Evolutionary conservation across 1,140 invertebrate genomes (phyloP), one percentile per base, ranked within the genome.

Genomic region (Drosophila bocki): DNA sequence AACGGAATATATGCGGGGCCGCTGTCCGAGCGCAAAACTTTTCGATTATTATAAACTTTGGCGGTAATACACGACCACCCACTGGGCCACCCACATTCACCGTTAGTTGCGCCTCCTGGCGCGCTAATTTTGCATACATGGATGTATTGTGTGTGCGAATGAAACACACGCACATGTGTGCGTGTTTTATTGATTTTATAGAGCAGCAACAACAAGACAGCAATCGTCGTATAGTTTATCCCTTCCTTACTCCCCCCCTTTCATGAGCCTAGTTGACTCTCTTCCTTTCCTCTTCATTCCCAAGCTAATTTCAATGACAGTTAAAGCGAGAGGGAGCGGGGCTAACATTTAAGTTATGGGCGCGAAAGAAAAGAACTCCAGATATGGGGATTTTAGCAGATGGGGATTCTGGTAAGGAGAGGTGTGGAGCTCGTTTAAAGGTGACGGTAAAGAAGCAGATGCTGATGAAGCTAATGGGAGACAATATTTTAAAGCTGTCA

Each of bases 111-210:
- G 42, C 37, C 69, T 72, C 67, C 69, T 72, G 67, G 67, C 69
- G 69, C 67, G 67, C 67, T 72, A 72, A 72, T 72, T 72, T 72
- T 51, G 70, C 70, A 60, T 72, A 60, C 57, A 71, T 69, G 45
- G 44, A 37, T 22, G 11, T 42, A 11, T 54, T 54, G 33, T 47
- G 35, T 37, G 32, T 42, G 47, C 41, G 61, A 63, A 59, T 62
- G 71, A 15, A 32, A 17, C 35, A 56, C 35, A 57, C 68, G 74
- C 80, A 77, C 74, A 78, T 80, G 85, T 88, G 85, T 70, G 65
- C 29, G 69, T 47, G 65, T 71, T 72, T 59, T 88, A 88, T 88
- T 78, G 84, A 88, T 88, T 88, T 88, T 84, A 77, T 88, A 71
- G 59, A 80, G 63, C 71, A 77, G 67, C 81, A 81, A 69, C 29